Evolutionary conservation across 2,888 invertebrate genomes (phyloP).

Genomic region (Erpobdella octoculata): DNA sequence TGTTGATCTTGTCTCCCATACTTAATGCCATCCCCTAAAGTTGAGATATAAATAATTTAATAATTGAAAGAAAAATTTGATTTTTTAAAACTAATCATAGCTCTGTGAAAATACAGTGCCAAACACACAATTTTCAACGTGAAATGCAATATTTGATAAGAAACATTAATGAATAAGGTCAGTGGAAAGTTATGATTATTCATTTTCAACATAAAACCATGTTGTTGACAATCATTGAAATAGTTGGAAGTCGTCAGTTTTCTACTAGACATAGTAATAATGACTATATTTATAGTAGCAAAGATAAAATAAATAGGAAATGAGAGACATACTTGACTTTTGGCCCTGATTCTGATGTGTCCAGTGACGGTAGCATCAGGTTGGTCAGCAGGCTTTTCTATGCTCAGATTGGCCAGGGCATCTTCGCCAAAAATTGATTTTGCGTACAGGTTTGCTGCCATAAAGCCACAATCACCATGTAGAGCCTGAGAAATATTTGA

Average conservation of each 20-base stretch:
- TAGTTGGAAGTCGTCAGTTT: no score
- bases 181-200: background rate
- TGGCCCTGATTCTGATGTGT: conserved; percentile 93
- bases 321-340: conserved; percentile 71
- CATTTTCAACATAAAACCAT: no score
- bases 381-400: conserved; percentile 65
- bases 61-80: background rate
- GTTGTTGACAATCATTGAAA: no score
- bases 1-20: conserved; percentile 92
- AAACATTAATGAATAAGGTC: no score
- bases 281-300: no score
- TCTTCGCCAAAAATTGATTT: conserved; percentile 91
- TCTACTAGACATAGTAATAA: no score
- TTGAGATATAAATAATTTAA: background rate
- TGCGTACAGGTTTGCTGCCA: conserved; percentile 99
- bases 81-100: background rate
- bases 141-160: no score
- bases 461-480: conserved; percentile 94
- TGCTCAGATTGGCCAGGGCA: conserved; percentile 94
- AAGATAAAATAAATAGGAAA: no score
- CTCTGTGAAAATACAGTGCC: background rate
- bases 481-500: conserved; percentile 63
- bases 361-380: conserved; percentile 78
- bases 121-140: background rate
- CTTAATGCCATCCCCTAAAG: conserved; percentile 92